Evolutionary conservation across 1,140 invertebrate species (phyloP), one percentile per base, ranked within the genome.

Genomic region (Latrodectus geometricus): DNA sequence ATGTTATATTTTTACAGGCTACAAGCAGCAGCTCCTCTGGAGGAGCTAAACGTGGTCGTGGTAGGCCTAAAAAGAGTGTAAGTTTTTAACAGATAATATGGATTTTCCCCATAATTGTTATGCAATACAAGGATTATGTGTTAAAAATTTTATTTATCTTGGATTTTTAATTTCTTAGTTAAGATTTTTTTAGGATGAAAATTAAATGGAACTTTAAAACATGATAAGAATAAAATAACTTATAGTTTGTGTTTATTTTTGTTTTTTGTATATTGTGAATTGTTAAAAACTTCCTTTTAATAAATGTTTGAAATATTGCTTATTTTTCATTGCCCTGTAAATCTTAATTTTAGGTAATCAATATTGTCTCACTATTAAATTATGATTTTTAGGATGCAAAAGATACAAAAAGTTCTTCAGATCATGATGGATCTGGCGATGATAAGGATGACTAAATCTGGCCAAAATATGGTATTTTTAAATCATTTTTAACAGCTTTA

Each of bases 381-480:
- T 9, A 23, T 83, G 49, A 0, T 50, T 70, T 70, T 78, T 35
- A 86, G 83, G 85, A 80, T 12, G n/a, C 54, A 17, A 87, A 87
- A 75, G 85, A 87, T 21, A 52, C 74, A 14, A 87, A 87, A 50
- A 80, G 72, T 48, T 73, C 85, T 21, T 87, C 85, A 23, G 85
- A 87, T 49, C 76, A 87, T 49, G 85, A 65, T 14, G 83, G 70
- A 9, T 87, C 85, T 66, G 77, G 77, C 66, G 70, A 61, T 75
- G 85, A 87, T n/a, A 80, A 80, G 52, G 85, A 87, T 68, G 85
- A 87, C 52, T 87, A 87, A 86, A 76, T 72, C 65, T 70, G 65
- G 65, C 84, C 65, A 86, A 86, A 78, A 72, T 49, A 70, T 78
- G 74, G 84, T 86, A 78, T 8, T 61, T 61, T 11, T 61, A 69